Evolutionary conservation across 2,113 vertebrate species (phyloP).

Genomic region (Natator depressus): DNA sequence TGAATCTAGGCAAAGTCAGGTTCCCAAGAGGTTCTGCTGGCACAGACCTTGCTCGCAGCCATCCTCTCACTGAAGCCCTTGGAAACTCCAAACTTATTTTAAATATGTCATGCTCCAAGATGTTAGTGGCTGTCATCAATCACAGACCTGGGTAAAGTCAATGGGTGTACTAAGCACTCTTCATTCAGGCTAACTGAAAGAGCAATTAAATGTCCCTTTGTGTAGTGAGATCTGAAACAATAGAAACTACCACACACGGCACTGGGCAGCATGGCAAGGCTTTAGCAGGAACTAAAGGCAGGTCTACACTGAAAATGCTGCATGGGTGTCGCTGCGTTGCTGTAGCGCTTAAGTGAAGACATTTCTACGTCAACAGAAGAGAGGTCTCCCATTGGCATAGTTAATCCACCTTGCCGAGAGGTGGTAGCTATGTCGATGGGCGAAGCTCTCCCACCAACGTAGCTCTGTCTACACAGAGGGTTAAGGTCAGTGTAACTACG

Average conservation of each 20-base stretch:
- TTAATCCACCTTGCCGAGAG: neutral
- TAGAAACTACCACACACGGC: neutral
- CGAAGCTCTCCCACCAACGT: neutral
- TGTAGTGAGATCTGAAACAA: neutral
- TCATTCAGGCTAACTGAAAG: neutral
- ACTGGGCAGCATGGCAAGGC: neutral
- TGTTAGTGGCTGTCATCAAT: neutral
- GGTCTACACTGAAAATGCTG: neutral
- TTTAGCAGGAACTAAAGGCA: neutral
- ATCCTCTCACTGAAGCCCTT: neutral
- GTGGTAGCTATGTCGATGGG: neutral
- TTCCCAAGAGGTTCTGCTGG: no score
- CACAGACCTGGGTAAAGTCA: neutral
- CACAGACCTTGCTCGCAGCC: neutral
- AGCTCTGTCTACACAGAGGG: neutral
- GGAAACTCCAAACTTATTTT: neutral
- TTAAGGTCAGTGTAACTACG: no score
- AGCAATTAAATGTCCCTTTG: neutral
- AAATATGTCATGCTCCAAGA: neutral
- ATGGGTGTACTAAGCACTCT: neutral
- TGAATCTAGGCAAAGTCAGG: neutral
- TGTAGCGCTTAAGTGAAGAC: neutral
- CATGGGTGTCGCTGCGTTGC: no score
- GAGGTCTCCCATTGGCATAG: neutral
- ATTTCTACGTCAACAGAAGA: no score